Evolutionary conservation across 2,797 vertebrate species (phyloP).

Genomic region (Pelobates cultripes): DNA sequence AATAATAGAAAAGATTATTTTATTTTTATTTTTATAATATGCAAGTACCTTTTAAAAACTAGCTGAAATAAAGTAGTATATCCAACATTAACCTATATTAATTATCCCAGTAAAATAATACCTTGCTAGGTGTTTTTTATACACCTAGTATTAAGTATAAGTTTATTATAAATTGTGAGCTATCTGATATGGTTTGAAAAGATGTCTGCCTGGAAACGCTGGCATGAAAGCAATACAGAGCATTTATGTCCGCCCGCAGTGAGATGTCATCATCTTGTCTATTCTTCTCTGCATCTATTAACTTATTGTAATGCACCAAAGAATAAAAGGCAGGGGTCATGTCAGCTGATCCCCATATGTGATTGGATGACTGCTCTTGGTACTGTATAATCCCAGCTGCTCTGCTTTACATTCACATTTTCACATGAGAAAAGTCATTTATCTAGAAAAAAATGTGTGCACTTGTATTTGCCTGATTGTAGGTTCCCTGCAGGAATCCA

Average conservation of each 20-base stretch:
- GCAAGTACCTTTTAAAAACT: too few relatives aligned
- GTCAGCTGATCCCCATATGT: conserved; percentile 39
- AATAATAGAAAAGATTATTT: too few relatives aligned
- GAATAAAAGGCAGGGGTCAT: conserved; percentile 33
- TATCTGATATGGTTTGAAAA: conserved; percentile 27
- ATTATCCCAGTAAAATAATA: conserved; percentile 1
- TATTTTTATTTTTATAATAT: too few relatives aligned
- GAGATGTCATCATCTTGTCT: conserved; percentile 24
- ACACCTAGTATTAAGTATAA: too few relatives aligned
- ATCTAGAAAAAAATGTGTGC: conserved; percentile 28
- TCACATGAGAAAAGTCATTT: conserved; percentile 25
- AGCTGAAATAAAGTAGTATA: too few relatives aligned
- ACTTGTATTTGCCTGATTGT: conserved; percentile 9
- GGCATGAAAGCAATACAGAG: conserved; percentile 36
- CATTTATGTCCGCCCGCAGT: conserved; percentile 11
- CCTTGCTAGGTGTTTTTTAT: not conserved
- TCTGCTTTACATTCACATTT: conserved; percentile 34
- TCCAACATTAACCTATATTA: too few relatives aligned
- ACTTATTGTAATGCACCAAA: conserved; percentile 41
- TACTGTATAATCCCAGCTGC: not conserved
- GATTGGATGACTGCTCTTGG: conserved; percentile 34
- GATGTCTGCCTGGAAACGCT: conserved; percentile 21
- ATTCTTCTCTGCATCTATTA: conserved; percentile 38
- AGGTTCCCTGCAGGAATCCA: conserved; percentile 21
- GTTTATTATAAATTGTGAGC: conserved; percentile 2